These are phyloP conservation scores for Drosophila kepulauana DNA, from an alignment of 1,140 invertebrate genomes.

Conservation along the genomic window DNA sequence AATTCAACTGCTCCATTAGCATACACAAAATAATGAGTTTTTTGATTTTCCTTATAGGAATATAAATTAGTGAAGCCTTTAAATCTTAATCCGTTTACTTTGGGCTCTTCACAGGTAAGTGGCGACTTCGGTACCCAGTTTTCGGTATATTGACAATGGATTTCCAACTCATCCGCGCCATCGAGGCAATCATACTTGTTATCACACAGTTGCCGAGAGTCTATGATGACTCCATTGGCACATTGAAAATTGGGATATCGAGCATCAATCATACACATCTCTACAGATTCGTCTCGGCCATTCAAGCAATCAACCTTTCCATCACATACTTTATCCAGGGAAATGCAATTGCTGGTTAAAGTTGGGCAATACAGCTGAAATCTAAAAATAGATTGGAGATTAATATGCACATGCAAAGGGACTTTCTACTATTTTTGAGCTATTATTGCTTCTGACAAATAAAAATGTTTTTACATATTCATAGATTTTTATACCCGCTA, in stretches of 20 bases:
- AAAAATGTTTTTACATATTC: too few species aligned
- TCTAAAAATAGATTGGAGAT: too few species aligned
- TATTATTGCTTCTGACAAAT: too few species aligned
- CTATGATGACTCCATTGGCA: slow-evolving; percentile 24
- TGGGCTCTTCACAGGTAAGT: slow-evolving; percentile 20
- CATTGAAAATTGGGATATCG: slow-evolving; percentile 5
- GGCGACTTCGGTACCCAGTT: not conserved
- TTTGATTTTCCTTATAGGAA: not conserved
- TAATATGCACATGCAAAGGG: too few species aligned
- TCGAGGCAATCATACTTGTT: slow-evolving; percentile 40
- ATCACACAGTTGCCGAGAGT: slow-evolving; percentile 13
- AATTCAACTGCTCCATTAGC: slow-evolving; percentile 24
- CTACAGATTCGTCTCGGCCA: slow-evolving; percentile 42
- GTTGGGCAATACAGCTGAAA: too few species aligned
- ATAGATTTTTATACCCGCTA: too few species aligned
- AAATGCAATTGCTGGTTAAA: slow-evolving; percentile 1
- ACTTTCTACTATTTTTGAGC: too few species aligned
- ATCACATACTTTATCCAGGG: not conserved
- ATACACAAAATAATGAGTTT: slow-evolving; percentile 22
- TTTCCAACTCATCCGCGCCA: slow-evolving; percentile 33
- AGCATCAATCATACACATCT: not conserved
- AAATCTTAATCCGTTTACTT: not conserved
- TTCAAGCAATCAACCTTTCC: slow-evolving; percentile 19
- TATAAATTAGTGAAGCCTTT: not conserved
- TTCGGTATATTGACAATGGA: not conserved